Evolutionary conservation across 2,888 invertebrate genomes (phyloP).

Genomic region (Isoperla grammatica): DNA sequence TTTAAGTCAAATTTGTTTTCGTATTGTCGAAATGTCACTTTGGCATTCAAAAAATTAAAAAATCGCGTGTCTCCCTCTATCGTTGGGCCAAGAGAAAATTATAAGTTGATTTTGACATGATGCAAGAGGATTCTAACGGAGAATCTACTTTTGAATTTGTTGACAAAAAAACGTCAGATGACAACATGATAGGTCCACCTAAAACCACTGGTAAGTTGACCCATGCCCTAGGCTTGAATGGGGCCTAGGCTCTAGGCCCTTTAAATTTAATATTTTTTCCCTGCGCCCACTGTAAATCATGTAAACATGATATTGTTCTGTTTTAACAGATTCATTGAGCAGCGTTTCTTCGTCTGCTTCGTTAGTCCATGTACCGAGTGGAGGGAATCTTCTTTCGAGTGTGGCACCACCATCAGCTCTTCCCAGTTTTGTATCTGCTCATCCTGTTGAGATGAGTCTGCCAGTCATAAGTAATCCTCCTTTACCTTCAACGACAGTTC

Average conservation of each 20-base stretch:
- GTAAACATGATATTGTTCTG: constrained; percentile 2
- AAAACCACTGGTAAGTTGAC: constrained; percentile 2
- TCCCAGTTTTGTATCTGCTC: constrained; percentile 57
- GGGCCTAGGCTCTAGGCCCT: not conserved
- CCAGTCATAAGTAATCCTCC: constrained; percentile 10
- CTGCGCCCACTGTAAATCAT: not conserved
- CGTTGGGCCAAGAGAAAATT: not conserved
- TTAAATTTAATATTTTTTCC: not conserved
- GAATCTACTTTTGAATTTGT: constrained; percentile 46
- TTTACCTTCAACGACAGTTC: not conserved
- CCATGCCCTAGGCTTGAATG: not conserved
- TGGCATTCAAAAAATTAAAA: not conserved
- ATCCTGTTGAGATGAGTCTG: constrained; percentile 34
- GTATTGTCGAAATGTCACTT: constrained; percentile 1
- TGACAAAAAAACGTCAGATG: constrained; percentile 38
- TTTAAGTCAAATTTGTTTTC: no score
- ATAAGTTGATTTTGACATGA: constrained; percentile 30
- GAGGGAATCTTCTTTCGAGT: constrained; percentile 59
- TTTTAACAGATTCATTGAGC: constrained; percentile 42
- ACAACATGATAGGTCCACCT: not conserved
- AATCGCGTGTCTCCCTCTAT: no score
- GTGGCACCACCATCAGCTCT: constrained; percentile 63
- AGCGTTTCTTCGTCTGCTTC: constrained; percentile 44
- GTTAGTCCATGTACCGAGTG: constrained; percentile 37
- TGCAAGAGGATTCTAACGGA: constrained; percentile 45